A percentile compares a stretch with the other conserved stretches of the same genome.
Conservation (phyloP, 2,113 vertebrate species). For the Rhipidura dahli region DNA sequence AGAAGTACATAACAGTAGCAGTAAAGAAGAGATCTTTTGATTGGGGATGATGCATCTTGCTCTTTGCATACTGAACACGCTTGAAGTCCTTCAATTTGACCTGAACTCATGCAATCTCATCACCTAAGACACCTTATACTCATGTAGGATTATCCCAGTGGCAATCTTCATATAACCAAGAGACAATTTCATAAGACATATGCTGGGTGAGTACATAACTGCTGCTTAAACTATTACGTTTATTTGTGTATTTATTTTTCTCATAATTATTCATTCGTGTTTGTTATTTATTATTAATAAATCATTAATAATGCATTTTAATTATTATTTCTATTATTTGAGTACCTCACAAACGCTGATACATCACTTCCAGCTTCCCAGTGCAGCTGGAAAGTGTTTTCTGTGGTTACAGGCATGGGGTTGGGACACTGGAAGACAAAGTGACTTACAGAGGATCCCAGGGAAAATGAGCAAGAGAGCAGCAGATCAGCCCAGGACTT, state of each 20-base stretch:
- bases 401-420: not conserved
- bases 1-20: not conserved
- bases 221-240: not conserved
- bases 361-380: not conserved
- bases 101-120: not conserved
- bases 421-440: not conserved
- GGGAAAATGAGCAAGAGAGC: not conserved
- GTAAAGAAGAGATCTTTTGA: not conserved
- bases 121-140: not conserved
- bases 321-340: not conserved
- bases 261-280: not conserved
- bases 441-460: not conserved
- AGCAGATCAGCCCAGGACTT: not conserved
- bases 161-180: not conserved
- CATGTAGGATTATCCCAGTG: not conserved
- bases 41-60: not conserved
- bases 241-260: not conserved
- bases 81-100: not conserved
- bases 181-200: not conserved
- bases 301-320: not conserved
- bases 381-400: not conserved
- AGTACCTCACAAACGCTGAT: not conserved
- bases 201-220: not conserved
- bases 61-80: not conserved
- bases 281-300: not conserved